These are phyloP conservation scores for Tetrapedia diversipes DNA, from an alignment of 2,888 invertebrate species.

Conservation along the genomic window DNA sequence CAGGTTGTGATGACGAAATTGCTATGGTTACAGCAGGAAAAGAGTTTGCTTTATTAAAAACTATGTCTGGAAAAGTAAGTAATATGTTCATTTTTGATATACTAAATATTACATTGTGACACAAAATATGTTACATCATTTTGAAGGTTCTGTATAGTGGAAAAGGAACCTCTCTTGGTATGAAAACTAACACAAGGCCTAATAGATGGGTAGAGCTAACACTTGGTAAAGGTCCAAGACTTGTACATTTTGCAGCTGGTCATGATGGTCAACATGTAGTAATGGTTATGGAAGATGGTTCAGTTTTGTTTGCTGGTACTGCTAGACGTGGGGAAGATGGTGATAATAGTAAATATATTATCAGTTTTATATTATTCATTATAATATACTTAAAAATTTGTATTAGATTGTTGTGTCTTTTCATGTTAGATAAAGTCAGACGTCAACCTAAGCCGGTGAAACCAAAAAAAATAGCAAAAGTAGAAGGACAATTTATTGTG, in stretches of 20 bases:
- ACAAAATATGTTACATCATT: conserved; percentile 8
- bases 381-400: not conserved
- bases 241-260: conserved; percentile 92
- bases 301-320: conserved; percentile 92
- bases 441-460: conserved; percentile 95
- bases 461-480: conserved; percentile 95
- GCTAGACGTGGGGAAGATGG: conserved; percentile 97
- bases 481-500: conserved; percentile 92
- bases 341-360: conserved; percentile 86
- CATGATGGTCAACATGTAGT: conserved; percentile 97
- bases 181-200: conserved; percentile 87
- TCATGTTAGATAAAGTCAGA: conserved; percentile 84
- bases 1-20: conserved; percentile 90
- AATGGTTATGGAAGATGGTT: conserved; percentile 95
- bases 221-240: conserved; percentile 89
- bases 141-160: conserved; percentile 92
- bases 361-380: not conserved
- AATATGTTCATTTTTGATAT: not conserved
- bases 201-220: conserved; percentile 87
- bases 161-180: conserved; percentile 92
- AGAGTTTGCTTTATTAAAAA: conserved; percentile 94
- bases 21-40: conserved; percentile 92
- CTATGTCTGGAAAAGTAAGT: conserved; percentile 91
- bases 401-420: not conserved
- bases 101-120: not conserved